phyloP scores from a whole-genome alignment of 1,140 invertebrate species.

The Trachymyrmex cornetzi region DNA sequence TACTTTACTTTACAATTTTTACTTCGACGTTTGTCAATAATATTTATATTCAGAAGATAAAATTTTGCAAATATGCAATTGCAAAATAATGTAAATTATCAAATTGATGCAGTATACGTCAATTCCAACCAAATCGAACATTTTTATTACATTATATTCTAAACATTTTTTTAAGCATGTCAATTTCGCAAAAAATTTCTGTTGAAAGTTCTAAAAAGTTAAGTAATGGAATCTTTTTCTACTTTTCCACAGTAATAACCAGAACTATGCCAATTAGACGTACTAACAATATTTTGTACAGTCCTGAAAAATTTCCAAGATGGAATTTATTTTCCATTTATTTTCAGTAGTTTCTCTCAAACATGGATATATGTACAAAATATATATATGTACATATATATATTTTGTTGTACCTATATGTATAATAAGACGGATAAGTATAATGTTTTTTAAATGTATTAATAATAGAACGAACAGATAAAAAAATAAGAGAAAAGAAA shows the following conservation, averaged over 20 bases:
- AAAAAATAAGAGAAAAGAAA: background rate
- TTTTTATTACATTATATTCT: background rate
- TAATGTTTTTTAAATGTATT: background rate
- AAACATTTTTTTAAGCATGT: background rate
- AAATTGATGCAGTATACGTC: no score
- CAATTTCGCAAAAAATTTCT: background rate
- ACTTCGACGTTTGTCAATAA: no score
- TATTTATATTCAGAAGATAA: background rate
- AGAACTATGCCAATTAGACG: background rate
- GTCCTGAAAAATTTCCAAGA: conserved; percentile 10
- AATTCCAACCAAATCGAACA: no score
- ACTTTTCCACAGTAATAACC: background rate
- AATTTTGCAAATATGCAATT: background rate
- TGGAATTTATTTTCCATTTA: background rate
- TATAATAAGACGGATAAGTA: background rate
- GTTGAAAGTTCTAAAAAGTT: background rate
- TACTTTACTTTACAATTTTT: no score
- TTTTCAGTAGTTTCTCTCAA: background rate
- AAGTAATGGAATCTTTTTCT: background rate
- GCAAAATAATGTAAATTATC: no score
- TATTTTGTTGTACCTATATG: no score
- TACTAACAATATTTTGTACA: conserved; percentile 9
- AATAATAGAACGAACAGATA: background rate
- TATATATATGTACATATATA: background rate
- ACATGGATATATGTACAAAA: background rate